Evolutionary conservation across 2,888 invertebrate genomes (phyloP).

Genomic region (Lithophane leautieri): DNA sequence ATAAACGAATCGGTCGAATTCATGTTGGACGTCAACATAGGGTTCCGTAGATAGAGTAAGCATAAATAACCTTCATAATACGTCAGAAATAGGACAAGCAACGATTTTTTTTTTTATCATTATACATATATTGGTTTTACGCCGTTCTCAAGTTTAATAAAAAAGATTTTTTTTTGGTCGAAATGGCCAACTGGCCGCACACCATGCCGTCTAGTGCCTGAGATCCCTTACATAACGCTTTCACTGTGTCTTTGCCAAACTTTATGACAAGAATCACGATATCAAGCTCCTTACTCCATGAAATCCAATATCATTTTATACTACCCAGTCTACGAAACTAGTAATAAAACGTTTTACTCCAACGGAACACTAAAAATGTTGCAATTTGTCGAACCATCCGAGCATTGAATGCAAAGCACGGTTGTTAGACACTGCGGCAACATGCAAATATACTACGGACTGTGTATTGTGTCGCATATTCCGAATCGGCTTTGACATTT

Average conservation of each 20-base stretch:
- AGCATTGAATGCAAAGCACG: slow-evolving; percentile 39
- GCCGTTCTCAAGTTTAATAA: too few species aligned
- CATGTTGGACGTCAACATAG: too few species aligned
- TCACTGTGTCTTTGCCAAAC: neutral
- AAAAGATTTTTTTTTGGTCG: too few species aligned
- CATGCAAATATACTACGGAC: slow-evolving; percentile 30
- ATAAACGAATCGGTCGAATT: too few species aligned
- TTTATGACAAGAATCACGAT: neutral
- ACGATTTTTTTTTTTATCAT: too few species aligned
- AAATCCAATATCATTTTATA: neutral
- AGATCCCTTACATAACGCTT: too few species aligned
- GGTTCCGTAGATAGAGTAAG: too few species aligned
- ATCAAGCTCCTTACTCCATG: neutral
- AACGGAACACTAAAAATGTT: slow-evolving; percentile 11
- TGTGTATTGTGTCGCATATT: slow-evolving; percentile 27
- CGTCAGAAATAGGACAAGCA: too few species aligned
- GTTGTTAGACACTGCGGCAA: slow-evolving; percentile 23
- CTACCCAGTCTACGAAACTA: neutral
- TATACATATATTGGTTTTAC: too few species aligned
- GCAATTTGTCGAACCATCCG: slow-evolving; percentile 48
- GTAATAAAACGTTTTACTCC: neutral
- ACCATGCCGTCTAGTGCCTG: too few species aligned
- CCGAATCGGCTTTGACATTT: slow-evolving; percentile 5
- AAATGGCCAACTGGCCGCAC: too few species aligned
- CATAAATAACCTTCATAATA: too few species aligned